These are phyloP conservation scores for Brachionus paranguensis DNA, from an alignment of 1,140 invertebrate species.

Conservation along the genomic window DNA sequence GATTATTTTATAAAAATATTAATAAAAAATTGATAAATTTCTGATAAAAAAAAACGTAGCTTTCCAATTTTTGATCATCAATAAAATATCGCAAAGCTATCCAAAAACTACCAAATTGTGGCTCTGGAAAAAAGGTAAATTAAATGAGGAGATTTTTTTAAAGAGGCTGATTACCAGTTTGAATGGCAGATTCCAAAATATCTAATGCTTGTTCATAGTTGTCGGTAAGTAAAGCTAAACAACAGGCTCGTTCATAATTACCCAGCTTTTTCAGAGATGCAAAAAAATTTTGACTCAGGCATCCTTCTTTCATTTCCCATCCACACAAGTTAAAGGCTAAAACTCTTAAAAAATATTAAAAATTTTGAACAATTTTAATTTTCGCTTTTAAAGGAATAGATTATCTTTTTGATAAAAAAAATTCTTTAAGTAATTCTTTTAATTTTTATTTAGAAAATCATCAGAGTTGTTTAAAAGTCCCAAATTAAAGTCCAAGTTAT, in stretches of 20 bases:
- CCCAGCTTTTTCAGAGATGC: constrained; percentile 57
- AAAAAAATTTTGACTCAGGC: constrained; percentile 44
- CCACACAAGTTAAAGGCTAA: constrained; percentile 76
- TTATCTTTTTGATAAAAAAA: no score
- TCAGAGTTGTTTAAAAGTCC: no score
- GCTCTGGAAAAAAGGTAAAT: not conserved
- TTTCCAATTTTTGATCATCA: constrained; percentile 19
- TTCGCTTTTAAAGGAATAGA: no score
- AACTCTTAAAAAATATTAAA: constrained; percentile 56
- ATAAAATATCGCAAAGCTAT: constrained; percentile 23
- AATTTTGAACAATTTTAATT: not conserved
- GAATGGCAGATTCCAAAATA: constrained; percentile 62
- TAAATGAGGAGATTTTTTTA: no score
- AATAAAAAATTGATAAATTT: no score
- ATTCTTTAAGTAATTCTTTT: no score
- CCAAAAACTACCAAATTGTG: constrained; percentile 11
- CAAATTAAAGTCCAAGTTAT: no score
- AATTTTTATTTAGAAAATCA: no score
- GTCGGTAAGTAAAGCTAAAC: constrained; percentile 81
- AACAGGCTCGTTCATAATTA: constrained; percentile 72
- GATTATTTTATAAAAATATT: no score
- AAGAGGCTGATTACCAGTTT: constrained; percentile 41
- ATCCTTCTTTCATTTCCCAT: constrained; percentile 70
- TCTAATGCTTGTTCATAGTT: constrained; percentile 75
- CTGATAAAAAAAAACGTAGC: no score